Base-by-base conservation (phyloP, 2,797 vertebrate species). In the Thaleichthys pacificus region DNA sequence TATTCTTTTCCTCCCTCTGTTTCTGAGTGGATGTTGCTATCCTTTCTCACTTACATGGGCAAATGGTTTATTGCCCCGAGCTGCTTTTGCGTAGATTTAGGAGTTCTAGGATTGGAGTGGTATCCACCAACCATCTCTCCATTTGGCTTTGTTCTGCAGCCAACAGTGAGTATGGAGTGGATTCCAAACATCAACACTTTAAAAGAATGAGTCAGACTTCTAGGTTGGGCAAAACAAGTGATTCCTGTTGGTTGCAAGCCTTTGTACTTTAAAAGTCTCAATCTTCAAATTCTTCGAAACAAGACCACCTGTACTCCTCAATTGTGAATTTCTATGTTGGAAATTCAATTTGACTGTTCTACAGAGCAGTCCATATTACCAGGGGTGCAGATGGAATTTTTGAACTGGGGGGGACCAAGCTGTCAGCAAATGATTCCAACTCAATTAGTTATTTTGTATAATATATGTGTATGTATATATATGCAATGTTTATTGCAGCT, bases 171-270 rank as follows among this genome's bases (percentile, higher is more conserved):
- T 77, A 78, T 74, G 79, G 82, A 82, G 77, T 79, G 69, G 70
- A 63, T 63, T 83, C 86, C 80, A 83, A 78, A 89, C 86, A 82
- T 90, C 89, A 91, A 86, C 88, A 88, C 85, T 89, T 86, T 77
- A 77, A 80, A 76, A 80, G 85, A 90, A 80, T 91, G 88, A 92
- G 78, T 92, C 89, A 90, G 80, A 79, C 84, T 90, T 90, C 86
- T 89, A 91, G 91, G 87, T 85, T 90, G 81, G 76, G 80, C 77
- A 82, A 49, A 72, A 82, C 73, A 84, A 78, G 78, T 81, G 42
- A 47, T 90, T 87, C 84, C 86, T 87, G 81, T 66, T 68, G 77
- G 63, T 79, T 83, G 69, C 69, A 70, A 62, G 76, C 80, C 85
- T 89, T 75, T 76, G 71, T 61, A 42, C 11, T 12, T 42, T 42